phyloP scores from a whole-genome alignment of 2,888 invertebrate genomes.

The Caenorhabditis drosophilae region DNA sequence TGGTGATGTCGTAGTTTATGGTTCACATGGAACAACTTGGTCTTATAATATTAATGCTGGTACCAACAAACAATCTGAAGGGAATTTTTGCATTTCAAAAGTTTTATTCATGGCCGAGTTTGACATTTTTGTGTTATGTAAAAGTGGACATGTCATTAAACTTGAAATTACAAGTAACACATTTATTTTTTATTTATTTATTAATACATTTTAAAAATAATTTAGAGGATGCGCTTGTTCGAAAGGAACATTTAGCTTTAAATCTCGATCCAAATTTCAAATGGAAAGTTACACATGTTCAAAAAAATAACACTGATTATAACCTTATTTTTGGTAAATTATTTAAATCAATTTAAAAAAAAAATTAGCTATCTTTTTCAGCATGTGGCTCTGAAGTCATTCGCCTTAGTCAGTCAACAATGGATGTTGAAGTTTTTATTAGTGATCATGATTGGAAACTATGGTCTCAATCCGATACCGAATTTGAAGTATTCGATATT shows the following conservation, averaged over 20 bases:
- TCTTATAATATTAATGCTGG: slow-evolving; percentile 1
- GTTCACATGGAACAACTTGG: slow-evolving; percentile 7
- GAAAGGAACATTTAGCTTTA: too few species aligned
- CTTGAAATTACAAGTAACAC: slow-evolving; percentile 8
- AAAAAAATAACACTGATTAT: slow-evolving; percentile 2
- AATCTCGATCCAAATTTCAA: not conserved
- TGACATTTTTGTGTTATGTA: slow-evolving; percentile 7
- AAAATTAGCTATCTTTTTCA: not conserved
- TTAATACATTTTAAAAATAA: not conserved
- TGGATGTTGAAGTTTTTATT: slow-evolving; percentile 4
- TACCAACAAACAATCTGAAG: too few species aligned
- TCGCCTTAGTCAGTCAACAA: not conserved
- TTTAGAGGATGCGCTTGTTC: not conserved
- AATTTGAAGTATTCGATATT: not conserved
- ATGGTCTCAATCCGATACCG: not conserved
- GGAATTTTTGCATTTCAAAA: not conserved
- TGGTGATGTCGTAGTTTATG: slow-evolving; percentile 19
- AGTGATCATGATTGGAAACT: slow-evolving; percentile 1
- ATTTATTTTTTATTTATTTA: too few species aligned
- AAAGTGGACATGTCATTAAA: slow-evolving; percentile 6
- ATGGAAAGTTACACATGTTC: slow-evolving; percentile 13
- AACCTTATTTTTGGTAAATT: slow-evolving; percentile 12
- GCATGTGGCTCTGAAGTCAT: not conserved
- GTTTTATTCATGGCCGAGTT: slow-evolving; percentile 9
- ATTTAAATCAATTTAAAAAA: not conserved